These are phyloP conservation scores for Dolichotis patagonum DNA, from an alignment of 2,113 vertebrate species.

Conservation along the genomic window DNA sequence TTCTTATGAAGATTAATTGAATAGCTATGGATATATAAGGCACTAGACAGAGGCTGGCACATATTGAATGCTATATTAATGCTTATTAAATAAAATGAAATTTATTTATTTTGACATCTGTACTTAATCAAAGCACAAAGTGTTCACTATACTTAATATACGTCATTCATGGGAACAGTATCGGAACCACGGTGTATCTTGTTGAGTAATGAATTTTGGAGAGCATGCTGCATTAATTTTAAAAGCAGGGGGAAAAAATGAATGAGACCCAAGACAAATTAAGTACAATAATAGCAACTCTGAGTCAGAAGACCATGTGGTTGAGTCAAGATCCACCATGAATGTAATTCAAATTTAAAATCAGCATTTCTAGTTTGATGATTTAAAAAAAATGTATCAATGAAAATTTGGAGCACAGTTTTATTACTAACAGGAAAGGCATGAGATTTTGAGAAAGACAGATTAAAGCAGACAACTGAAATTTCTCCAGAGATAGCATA, in stretches of 20 bases:
- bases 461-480: slow-evolving; percentile 32
- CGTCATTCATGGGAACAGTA: not conserved
- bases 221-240: slow-evolving; percentile 47
- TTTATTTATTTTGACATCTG: slow-evolving; percentile 48
- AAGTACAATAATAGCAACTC: not conserved
- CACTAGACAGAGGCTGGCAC: not conserved
- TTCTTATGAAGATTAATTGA: not conserved
- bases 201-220: slow-evolving; percentile 53
- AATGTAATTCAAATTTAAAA: slow-evolving; percentile 58
- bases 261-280: slow-evolving; percentile 62
- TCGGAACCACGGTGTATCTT: not conserved
- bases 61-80: slow-evolving; percentile 23
- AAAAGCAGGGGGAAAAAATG: slow-evolving; percentile 38
- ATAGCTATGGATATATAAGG: not conserved
- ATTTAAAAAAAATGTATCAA: slow-evolving; percentile 5
- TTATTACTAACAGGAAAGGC: slow-evolving; percentile 39
- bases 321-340: slow-evolving; percentile 30
- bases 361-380: slow-evolving; percentile 11
- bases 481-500: slow-evolving; percentile 21
- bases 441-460: not conserved
- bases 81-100: slow-evolving; percentile 1
- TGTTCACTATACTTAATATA: slow-evolving; percentile 20
- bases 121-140: slow-evolving; percentile 2
- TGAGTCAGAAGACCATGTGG: slow-evolving; percentile 40
- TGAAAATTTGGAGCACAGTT: slow-evolving; percentile 35